Evolutionary conservation across 2,797 vertebrate genomes (phyloP), one percentile per base, ranked within the genome.

Genomic region (Odontamblyopus lacepedii): DNA sequence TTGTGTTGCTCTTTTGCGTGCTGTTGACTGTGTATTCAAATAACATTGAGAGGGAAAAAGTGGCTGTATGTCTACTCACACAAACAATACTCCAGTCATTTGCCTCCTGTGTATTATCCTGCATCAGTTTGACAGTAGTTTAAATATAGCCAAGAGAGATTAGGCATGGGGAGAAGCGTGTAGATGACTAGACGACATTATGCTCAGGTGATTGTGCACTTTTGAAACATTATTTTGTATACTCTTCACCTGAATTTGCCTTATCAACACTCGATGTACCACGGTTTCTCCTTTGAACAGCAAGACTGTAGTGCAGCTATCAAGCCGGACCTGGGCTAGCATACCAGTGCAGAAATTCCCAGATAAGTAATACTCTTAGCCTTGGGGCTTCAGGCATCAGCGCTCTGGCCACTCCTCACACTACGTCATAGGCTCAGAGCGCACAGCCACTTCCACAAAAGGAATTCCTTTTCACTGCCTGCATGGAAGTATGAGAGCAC

Each of bases 401-500:
- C n/a, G 60, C 83, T 85, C 71, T 84, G 77, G 85, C 85, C 80
- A 80, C 91, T 79, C 92, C 92, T 87, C 78, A 8, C 2, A 56
- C 83, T 76, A 90, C 90, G 85, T 94, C 92, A 93, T 62, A 44
- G 41, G 71, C 83, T 85, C 77, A 82, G 75, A 88, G 91, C 85
- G 75, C 83, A 76, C 88, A 85, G 82, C 86, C 84, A 93, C 82
- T 93, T 90, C 92, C 95, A 95, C 93, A 94, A 94, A 95, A 96
- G 91, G 93, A 95, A 95, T 95, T 95, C 93, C 92, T 95, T 94
- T 88, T 90, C 85, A 83, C 87, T 73, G 86, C 80, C 81, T 87
- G 86, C 79, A 70, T 90, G 84, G 80, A 86, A 85, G 88, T 79
- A 85, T 77, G 80, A 78, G 83, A 30, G 85, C 71, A 63, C 29